Base-by-base conservation (phyloP, 1,140 invertebrate species). In the Drosophila paulistorum region DNA sequence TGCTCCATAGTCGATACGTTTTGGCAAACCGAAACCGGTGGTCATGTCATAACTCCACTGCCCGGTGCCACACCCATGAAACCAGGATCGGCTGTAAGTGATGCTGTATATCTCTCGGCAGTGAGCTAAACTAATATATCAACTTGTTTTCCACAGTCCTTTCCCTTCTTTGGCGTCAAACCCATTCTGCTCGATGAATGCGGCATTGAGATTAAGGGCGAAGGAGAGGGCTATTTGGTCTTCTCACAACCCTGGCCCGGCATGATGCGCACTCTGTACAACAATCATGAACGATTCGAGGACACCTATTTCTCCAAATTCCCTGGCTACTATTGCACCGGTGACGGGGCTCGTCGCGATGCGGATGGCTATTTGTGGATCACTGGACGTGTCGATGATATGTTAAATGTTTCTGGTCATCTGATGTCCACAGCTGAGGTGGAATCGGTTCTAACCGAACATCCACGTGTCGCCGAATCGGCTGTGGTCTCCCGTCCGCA, bases 1-100 rank as follows among this genome's bases (percentile, higher is more conserved):
- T 97, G 96, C 91, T 97, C 98, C 57, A 97, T 99, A 89, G 97
- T 97, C 0, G 99, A 99, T 89, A 99, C 99, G 1, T 99, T 98
- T 93, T 99, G 98, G 98, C 98, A 99, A 93, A 99, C 99, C 1
- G 98, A 99, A 94, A 99, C 98, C 23, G 98, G 98, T 9, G 97
- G 97, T 1, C 97, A 98, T 93, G 97, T 99, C 1, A 94, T 99
- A 2, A 99, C 98, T 48, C 97, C 98, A 33, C 92, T 99, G 30
- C 99, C 99, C 26, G 98, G 98, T 35, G 97, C 96, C 11, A 98
- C 97, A 9, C 97, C 97, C 6, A 97, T 98, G 94, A 99, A 99
- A 93, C 98, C 98, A 3, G 98, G 98, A 60, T 97, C 98, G 67
- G 98, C 98, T 74, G 97, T 98, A 94, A 95, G 95, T 93, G 33